A percentile compares a stretch with the other conserved stretches of the same genome.
Evolutionary conservation across 2,113 vertebrate species (phyloP).

Genomic region (Rhea pennata): DNA sequence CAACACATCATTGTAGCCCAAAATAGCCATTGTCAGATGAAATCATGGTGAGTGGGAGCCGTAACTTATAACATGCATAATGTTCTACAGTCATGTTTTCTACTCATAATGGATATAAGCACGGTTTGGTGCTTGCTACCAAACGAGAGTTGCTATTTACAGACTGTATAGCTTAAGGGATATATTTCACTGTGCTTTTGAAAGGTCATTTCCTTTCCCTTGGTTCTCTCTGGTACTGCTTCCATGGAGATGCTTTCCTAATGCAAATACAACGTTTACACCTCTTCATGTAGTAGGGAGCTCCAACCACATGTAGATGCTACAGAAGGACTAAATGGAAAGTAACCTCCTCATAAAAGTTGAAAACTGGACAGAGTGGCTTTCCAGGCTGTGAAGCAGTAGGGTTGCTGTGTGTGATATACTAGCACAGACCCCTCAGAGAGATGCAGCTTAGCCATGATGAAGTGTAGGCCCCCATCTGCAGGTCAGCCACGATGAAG

Average conservation of each 20-base stretch:
- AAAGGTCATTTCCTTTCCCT: neutral
- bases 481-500: too few species aligned
- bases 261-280: rapidly evolving
- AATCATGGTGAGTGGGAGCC: neutral
- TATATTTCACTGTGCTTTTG: rapidly evolving
- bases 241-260: rapidly evolving
- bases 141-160: neutral
- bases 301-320: neutral
- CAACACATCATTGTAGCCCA: neutral
- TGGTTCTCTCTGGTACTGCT: neutral
- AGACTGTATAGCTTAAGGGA: neutral
- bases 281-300: rapidly evolving
- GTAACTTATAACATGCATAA: rapidly evolving
- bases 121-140: neutral
- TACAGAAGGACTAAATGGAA: rapidly evolving
- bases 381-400: neutral
- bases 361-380: neutral
- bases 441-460: neutral
- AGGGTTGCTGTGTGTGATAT: neutral
- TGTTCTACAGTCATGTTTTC: neutral
- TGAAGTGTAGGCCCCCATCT: neutral
- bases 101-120: neutral
- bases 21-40: neutral
- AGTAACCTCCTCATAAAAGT: neutral
- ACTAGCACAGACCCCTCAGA: rapidly evolving